These are phyloP conservation scores for Todiramphus saurophagus DNA, from an alignment of 2,113 vertebrate genomes.

Conservation along the genomic window DNA sequence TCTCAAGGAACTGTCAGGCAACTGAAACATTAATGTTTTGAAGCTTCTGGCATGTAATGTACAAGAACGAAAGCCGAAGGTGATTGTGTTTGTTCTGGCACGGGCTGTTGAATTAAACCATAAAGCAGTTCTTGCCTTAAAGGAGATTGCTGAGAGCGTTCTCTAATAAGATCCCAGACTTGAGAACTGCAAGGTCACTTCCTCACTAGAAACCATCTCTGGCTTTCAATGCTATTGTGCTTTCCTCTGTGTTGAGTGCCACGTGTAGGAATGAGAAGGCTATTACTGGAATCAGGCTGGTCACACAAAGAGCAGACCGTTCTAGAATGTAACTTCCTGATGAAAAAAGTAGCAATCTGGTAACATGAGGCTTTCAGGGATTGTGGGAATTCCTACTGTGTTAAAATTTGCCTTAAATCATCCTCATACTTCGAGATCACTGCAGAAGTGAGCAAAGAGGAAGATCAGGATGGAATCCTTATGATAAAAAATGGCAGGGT, in stretches of 20 bases:
- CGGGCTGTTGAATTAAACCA: not conserved
- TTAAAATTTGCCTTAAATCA: not conserved
- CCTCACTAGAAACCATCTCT: rapidly evolving
- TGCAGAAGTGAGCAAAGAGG: not conserved
- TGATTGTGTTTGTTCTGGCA: not conserved
- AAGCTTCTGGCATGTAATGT: not conserved
- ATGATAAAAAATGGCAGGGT: not conserved
- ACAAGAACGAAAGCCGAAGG: not conserved
- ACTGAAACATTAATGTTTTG: not conserved
- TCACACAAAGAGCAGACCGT: not conserved
- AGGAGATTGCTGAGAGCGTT: not conserved
- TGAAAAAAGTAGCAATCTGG: not conserved
- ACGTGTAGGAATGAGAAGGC: rapidly evolving
- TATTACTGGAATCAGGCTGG: not conserved
- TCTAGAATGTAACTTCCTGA: not conserved
- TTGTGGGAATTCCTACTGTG: not conserved
- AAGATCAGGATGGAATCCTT: not conserved
- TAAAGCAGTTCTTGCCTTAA: not conserved
- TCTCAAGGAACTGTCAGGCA: not conserved
- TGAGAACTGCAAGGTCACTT: not conserved
- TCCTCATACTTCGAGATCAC: not conserved
- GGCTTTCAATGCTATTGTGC: not conserved
- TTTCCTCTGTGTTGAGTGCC: not conserved
- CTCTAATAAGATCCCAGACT: not conserved
- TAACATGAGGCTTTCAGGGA: rapidly evolving